A percentile compares a stretch with the other conserved stretches of the same genome.
Conservation (phyloP, 2,888 invertebrate species). For the Ptilodon capucinus region DNA sequence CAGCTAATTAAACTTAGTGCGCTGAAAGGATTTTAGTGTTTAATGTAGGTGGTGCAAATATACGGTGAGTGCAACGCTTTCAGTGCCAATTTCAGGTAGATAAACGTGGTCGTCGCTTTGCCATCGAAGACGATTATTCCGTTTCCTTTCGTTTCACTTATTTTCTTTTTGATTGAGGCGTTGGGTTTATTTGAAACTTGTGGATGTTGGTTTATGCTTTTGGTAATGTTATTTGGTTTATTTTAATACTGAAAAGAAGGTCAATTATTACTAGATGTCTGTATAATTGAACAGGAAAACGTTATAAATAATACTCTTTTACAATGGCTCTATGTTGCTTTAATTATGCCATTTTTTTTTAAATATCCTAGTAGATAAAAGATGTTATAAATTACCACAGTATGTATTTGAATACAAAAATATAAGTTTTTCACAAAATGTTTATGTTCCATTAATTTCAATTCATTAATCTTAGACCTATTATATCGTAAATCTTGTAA, state of each 20-base stretch:
- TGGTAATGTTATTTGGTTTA: neutral
- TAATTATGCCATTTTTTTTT: slow-evolving; percentile 1
- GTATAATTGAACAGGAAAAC: too few relatives aligned
- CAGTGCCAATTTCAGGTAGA: slow-evolving; percentile 62
- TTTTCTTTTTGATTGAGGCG: slow-evolving; percentile 11
- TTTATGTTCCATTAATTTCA: slow-evolving; percentile 5
- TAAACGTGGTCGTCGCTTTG: slow-evolving; percentile 27
- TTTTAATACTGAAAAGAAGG: neutral
- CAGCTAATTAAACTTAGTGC: slow-evolving; percentile 49
- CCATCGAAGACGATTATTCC: slow-evolving; percentile 18
- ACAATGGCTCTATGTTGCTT: neutral
- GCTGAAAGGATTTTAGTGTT: slow-evolving; percentile 48
- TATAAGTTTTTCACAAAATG: neutral
- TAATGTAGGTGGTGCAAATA: slow-evolving; percentile 47
- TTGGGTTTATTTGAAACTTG: neutral
- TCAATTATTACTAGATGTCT: too few relatives aligned
- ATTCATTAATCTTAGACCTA: neutral
- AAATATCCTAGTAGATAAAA: too few relatives aligned
- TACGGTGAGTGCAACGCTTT: slow-evolving; percentile 58
- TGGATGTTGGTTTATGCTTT: neutral
- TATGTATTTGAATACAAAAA: slow-evolving; percentile 3
- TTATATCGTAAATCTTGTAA: neutral
- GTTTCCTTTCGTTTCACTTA: slow-evolving; percentile 15
- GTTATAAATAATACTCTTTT: too few relatives aligned
- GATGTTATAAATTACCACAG: too few relatives aligned